A percentile compares a stretch with the other conserved stretches of the same genome.
Conservation (phyloP, 2,888 invertebrate genomes). For the Drosophila demipolita region DNA sequence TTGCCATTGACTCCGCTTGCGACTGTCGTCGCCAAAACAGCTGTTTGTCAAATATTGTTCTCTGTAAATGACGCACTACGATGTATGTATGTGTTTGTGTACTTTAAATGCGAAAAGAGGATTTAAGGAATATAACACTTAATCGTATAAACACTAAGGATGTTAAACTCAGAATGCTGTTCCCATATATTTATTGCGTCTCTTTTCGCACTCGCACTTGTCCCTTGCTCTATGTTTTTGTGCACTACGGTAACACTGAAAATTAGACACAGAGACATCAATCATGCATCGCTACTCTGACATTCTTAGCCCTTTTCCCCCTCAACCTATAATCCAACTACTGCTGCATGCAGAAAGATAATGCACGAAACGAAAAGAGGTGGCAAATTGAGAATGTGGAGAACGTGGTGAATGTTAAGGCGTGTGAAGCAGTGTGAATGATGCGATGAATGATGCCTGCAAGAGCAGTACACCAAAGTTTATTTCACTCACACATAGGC, state of each 20-base stretch:
- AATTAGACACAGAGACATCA: not conserved
- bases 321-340: not conserved
- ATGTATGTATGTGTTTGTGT: not conserved
- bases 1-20: not conserved
- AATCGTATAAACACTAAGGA: not conserved
- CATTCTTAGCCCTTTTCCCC: not conserved
- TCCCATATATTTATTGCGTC: not conserved
- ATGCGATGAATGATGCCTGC: slow-evolving; percentile 18
- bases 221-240: not conserved
- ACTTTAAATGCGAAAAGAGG: not conserved
- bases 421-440: slow-evolving; percentile 11
- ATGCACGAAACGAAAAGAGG: slow-evolving; percentile 55
- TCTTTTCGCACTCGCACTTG: not conserved
- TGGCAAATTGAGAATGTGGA: slow-evolving; percentile 28
- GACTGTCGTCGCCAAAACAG: slow-evolving; percentile 56
- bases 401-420: slow-evolving; percentile 36
- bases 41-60: slow-evolving; percentile 49
- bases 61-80: slow-evolving; percentile 23
- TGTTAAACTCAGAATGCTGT: not conserved
- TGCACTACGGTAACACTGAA: slow-evolving; percentile 2
- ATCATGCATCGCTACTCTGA: not conserved
- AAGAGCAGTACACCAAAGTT: slow-evolving; percentile 20
- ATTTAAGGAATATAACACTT: not conserved
- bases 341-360: slow-evolving; percentile 48
- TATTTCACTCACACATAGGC: slow-evolving; percentile 12